Conservation (phyloP, 2,113 vertebrate genomes). For the Oceanites oceanicus region DNA sequence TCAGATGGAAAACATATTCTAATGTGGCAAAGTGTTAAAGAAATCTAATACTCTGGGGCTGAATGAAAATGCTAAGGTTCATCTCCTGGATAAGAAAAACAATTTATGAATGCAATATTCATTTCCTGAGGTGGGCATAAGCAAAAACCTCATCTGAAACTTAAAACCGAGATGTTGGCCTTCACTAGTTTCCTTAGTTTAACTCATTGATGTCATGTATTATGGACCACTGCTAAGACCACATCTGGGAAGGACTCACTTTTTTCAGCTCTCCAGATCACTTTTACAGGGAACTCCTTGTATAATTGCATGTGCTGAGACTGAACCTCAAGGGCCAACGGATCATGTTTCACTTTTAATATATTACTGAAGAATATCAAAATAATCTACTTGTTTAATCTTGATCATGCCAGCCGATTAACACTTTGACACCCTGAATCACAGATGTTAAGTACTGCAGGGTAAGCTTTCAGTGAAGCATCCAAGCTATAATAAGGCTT, state of each 20-base stretch:
- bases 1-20: conserved; percentile 83
- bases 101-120: conserved; percentile 82
- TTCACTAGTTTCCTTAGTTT: conserved; percentile 80
- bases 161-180: conserved; percentile 68
- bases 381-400: conserved; percentile 65
- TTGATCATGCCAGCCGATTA: conserved; percentile 52
- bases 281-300: conserved; percentile 69
- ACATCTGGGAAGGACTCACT: conserved; percentile 60
- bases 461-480: conserved; percentile 7
- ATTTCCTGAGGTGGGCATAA: conserved; percentile 81
- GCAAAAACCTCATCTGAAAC: conserved; percentile 77
- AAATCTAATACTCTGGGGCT: conserved; percentile 78
- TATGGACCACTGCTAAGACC: conserved; percentile 62
- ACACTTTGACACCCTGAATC: conserved; percentile 50
- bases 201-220: conserved; percentile 78
- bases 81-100: conserved; percentile 78
- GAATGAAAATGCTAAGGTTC: conserved; percentile 81
- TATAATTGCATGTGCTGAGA: conserved; percentile 54
- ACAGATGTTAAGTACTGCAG: neutral
- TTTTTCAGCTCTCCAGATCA: conserved; percentile 62
- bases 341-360: conserved; percentile 71
- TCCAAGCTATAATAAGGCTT: neutral
- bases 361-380: conserved; percentile 58
- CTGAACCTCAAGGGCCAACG: neutral
- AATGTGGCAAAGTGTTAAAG: conserved; percentile 82